These are phyloP conservation scores for Brachionus paranguensis DNA, from an alignment of 1,140 invertebrate genomes.

Conservation along the genomic window DNA sequence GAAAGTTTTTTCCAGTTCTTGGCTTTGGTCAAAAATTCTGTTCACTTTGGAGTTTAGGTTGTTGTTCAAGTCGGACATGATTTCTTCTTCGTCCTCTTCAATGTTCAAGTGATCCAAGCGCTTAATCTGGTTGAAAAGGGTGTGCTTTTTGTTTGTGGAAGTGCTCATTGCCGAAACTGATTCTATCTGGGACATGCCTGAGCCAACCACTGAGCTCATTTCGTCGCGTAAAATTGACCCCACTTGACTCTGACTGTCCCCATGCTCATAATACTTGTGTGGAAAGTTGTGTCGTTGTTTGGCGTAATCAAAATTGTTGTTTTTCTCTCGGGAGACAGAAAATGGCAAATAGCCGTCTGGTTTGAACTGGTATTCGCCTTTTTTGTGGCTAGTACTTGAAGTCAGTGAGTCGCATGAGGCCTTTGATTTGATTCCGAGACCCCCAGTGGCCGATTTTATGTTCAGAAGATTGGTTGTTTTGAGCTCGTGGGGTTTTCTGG, in stretches of 20 bases:
- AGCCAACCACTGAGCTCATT: conserved; percentile 18
- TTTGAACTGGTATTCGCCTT: background rate
- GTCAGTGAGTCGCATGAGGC: background rate
- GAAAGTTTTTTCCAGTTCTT: conserved; percentile 4
- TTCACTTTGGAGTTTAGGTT: background rate
- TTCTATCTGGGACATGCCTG: conserved; percentile 27
- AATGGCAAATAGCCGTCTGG: background rate
- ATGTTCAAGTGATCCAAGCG: background rate
- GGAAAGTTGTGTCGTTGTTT: background rate
- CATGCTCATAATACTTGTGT: background rate
- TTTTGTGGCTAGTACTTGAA: background rate
- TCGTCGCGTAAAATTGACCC: background rate
- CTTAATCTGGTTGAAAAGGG: background rate
- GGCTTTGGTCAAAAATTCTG: background rate
- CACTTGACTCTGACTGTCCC: background rate
- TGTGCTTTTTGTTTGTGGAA: background rate
- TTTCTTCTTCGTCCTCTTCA: conserved; percentile 14
- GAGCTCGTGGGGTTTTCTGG: background rate
- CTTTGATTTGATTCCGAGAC: background rate
- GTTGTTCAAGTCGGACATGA: conserved; percentile 12
- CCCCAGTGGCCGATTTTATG: background rate
- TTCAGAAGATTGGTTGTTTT: background rate
- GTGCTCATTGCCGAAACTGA: conserved; percentile 18
- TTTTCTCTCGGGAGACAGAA: background rate
- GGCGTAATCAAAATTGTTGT: background rate